Evolutionary conservation across 2,888 invertebrate species (phyloP), one percentile per base, ranked within the genome.

Genomic region (Carpatolechia fugitivella): DNA sequence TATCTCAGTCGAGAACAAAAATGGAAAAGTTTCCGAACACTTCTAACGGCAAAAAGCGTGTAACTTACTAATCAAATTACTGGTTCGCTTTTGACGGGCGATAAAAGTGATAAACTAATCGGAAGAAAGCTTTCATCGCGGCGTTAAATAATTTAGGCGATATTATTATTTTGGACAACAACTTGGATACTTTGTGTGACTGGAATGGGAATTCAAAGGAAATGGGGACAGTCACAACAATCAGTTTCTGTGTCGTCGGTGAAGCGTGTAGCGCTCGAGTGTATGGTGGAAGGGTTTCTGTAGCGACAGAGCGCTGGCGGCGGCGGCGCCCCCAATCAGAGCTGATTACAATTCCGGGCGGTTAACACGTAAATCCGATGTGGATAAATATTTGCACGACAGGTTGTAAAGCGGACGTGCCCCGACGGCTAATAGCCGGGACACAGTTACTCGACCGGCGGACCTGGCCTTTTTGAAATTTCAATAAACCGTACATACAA

Each of bases 381-480:
- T 79, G 81, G 81, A 85, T 85, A 89, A 89, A 89, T 88, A 87
- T 89, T 89, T 88, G 84, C 83, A 79, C 82, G 87, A 84, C 87
- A 84, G 85, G 83, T 80, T 82, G 83, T 83, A 81, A 80, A 75
- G 75, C 72, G 80, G 74, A 86, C 88, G 88, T 88, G 88, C 76
- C 66, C 68, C 56, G 78, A 68, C 67, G 76, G 67, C 69, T 80
- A 82, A 87, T 82, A 71, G 76, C 65, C 60, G 63, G 64, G 62
- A 63, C 69, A 82, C 86, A 78, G 87, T 86, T 88, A 88, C 76
- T 80, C 77, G 80, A 72, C 78, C 79, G 73, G 24, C 62, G 56
- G 67, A 65, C 62, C 36, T 10, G 36, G 40, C 33, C 36, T 38
- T 54, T 72, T 73, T 66, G 68, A 73, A 72, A 77, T 76, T 71